phyloP scores from a whole-genome alignment of 2,797 vertebrate genomes.

The Cirrhinus molitorella region DNA sequence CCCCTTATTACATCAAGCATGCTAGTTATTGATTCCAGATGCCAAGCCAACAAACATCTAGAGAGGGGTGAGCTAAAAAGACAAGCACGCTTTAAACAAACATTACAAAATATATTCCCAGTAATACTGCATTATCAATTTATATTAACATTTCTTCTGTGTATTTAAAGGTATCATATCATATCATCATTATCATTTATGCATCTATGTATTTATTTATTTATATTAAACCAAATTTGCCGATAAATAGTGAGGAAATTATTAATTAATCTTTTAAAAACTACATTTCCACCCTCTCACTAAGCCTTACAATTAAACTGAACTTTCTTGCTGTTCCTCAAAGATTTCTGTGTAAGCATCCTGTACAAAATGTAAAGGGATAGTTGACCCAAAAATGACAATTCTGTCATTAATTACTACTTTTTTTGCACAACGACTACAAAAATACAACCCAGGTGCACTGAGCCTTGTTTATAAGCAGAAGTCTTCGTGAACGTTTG shows the following conservation, averaged over 20 bases:
- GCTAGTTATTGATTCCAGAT: slow-evolving; percentile 72
- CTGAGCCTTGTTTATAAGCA: too few relatives aligned
- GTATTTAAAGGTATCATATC: not conserved
- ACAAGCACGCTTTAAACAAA: not conserved
- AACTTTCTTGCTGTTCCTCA: not conserved
- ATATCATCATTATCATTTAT: not conserved
- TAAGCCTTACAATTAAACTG: not conserved
- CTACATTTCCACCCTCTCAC: not conserved
- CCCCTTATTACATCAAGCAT: slow-evolving; percentile 32
- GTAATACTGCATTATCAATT: not conserved
- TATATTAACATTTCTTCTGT: not conserved
- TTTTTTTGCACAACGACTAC: too few relatives aligned
- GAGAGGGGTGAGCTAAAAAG: not conserved
- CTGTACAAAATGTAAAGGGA: too few relatives aligned
- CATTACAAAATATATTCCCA: not conserved
- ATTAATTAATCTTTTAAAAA: not conserved
- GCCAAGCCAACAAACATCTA: slow-evolving; percentile 48
- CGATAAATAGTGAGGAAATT: not conserved
- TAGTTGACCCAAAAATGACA: too few relatives aligned
- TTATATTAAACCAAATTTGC: not conserved
- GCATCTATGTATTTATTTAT: not conserved
- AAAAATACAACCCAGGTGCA: too few relatives aligned
- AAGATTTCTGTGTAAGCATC: not conserved
- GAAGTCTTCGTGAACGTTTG: too few relatives aligned
- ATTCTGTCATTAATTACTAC: too few relatives aligned